Base-by-base conservation (phyloP, 2,113 vertebrate species). In the Nerophis lumbriciformis region DNA sequence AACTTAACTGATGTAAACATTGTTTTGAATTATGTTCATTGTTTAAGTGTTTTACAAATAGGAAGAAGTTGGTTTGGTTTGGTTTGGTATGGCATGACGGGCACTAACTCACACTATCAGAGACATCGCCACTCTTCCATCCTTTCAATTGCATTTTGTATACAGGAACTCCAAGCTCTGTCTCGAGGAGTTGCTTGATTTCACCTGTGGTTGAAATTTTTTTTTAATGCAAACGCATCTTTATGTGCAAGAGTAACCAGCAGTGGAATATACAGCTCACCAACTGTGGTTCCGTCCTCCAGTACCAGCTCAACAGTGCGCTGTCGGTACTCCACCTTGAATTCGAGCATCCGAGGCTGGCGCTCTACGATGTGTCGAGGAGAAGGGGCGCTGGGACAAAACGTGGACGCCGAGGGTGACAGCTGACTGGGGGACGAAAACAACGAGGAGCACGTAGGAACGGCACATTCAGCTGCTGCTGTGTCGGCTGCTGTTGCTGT, bases 131-230 rank as follows among this genome's bases (percentile, higher is more conserved):
- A 77, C 89, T 93, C 89, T 99, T 99, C 97, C 97, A 99, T 64
- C 97, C 97, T 84, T 97, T 99, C 74, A 99, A 92, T 77, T 97
- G 93, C 96, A 99, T 98, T 94, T 97, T 97, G 78, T 95, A 93
- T 47, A 91, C 86, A 79, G 95, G 96, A 83, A 99, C 90, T 61
- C 93, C 93, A 72, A 99, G 92, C 79, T 99, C 96, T 79, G 94
- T 93, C 90, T 95, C 95, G 66, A 99, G 90, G 85, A 99, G 92
- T 63, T 90, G 90, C 90, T 99, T 99, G 83, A 99, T 96, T 70
- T 94, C 94, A 73, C 95, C 97, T 99, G 80, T 54, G 60, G 61
- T 68, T 67, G 9, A 37, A 74, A 11, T 38, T 8, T 15, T 61
- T 72, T 50, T 52, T 9, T 16, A 42, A 15, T 48, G 21, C 11